A percentile compares a stretch with the other conserved stretches of the same genome.
Evolutionary conservation across 2,888 invertebrate genomes (phyloP).

Genomic region (Mycogona germanica): DNA sequence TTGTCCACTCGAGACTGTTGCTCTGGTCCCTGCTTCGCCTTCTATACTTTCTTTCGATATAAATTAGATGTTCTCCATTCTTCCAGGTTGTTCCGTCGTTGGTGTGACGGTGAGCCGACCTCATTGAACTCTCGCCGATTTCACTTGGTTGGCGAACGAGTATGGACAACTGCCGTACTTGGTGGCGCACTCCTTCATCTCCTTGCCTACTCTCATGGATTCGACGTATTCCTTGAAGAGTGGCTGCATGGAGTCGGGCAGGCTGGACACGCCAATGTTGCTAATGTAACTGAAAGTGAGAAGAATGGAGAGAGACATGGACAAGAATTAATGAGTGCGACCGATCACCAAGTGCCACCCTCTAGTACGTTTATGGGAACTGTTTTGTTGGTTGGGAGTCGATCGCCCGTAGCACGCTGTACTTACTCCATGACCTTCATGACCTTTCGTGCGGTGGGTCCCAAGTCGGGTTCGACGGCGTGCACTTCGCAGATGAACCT

Average conservation of each 20-base stretch:
- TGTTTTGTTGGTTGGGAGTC: no score
- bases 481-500: conserved; percentile 15
- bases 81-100: no score
- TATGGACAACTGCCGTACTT: conserved; percentile 9
- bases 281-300: conserved; percentile 12
- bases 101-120: no score
- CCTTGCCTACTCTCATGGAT: conserved; percentile 3
- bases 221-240: conserved; percentile 12
- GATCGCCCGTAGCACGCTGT: neutral
- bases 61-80: no score
- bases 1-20: no score
- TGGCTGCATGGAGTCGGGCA: neutral
- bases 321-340: conserved; percentile 2
- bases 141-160: conserved; percentile 6
- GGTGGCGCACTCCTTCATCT: conserved; percentile 3
- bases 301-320: neutral
- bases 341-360: no score
- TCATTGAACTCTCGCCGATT: neutral
- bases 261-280: conserved; percentile 3
- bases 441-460: conserved; percentile 11
- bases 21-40: no score
- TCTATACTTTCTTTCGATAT: no score
- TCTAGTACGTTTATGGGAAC: no score
- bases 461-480: conserved; percentile 8
- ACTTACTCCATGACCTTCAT: conserved; percentile 15